Percentiles rank a stretch among this genome's conserved stretches.
These are phyloP conservation scores for Salvelinus namaycush DNA, from an alignment of 2,113 vertebrate genomes.

Conservation along the genomic window DNA sequence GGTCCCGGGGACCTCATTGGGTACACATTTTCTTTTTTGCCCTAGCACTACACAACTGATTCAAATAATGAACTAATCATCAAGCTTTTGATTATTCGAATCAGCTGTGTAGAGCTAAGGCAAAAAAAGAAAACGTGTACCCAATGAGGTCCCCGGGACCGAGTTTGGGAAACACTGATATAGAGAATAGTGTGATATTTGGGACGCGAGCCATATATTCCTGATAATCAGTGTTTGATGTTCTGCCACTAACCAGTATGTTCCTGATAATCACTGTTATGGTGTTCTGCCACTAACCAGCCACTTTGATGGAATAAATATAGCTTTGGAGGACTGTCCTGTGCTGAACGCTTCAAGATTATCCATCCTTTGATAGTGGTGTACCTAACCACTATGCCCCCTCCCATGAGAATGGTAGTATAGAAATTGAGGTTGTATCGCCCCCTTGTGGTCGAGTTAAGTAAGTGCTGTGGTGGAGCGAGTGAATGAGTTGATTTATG, in stretches of 20 bases:
- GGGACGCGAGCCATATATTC: background rate
- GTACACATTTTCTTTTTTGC: too few relatives aligned
- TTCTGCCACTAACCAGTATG: slow-evolving; percentile 40
- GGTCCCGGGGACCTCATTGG: too few relatives aligned
- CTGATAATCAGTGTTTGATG: slow-evolving; percentile 38
- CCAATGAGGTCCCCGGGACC: too few relatives aligned
- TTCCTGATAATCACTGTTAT: slow-evolving; percentile 37
- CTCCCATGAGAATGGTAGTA: background rate
- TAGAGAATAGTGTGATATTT: background rate
- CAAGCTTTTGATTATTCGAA: too few relatives aligned
- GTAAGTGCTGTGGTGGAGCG: slow-evolving; percentile 7
- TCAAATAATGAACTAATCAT: too few relatives aligned
- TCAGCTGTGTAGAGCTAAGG: too few relatives aligned
- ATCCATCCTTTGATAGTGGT: background rate
- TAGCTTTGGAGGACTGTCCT: background rate
- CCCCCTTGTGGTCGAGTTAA: slow-evolving; percentile 49
- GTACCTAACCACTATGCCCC: background rate
- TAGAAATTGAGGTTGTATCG: slow-evolving; percentile 34
- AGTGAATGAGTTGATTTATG: slow-evolving; percentile 4
- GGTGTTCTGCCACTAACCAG: slow-evolving; percentile 46
- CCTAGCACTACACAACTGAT: too few relatives aligned
- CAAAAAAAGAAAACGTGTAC: too few relatives aligned
- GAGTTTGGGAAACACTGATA: too few relatives aligned
- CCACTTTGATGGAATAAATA: slow-evolving; percentile 10
- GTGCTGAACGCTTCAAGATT: background rate